These are phyloP conservation scores for Zenarchopterus dispar DNA, from an alignment of 2,797 vertebrate genomes.

Conservation along the genomic window DNA sequence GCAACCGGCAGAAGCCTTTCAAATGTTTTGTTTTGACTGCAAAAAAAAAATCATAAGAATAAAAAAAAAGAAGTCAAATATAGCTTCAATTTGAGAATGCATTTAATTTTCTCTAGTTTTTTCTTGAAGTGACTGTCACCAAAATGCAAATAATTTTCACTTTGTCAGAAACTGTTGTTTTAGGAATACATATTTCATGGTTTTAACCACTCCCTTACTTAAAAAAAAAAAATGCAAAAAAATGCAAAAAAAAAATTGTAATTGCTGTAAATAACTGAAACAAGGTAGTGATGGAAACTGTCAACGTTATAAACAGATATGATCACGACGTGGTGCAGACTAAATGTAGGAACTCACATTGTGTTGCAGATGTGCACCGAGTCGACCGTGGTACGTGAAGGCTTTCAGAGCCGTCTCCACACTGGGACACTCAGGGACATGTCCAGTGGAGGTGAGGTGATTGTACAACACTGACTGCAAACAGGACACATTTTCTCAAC, in stretches of 20 bases:
- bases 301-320: no score
- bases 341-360: constrained; percentile 70
- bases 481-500: constrained; percentile 8
- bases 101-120: no score
- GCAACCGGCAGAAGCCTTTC: no score
- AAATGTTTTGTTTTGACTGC: neutral
- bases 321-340: neutral
- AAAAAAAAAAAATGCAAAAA: no score
- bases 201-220: neutral
- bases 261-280: neutral
- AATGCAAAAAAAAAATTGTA: neutral
- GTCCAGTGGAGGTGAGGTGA: constrained; percentile 71
- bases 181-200: neutral
- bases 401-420: constrained; percentile 83
- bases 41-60: no score
- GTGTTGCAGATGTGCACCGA: constrained; percentile 89
- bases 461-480: constrained; percentile 81
- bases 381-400: constrained; percentile 84
- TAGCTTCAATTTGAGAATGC: no score
- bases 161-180: no score
- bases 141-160: no score
- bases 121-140: no score
- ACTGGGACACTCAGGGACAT: constrained; percentile 49
- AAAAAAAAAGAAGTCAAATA: no score
- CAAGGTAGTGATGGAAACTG: neutral